Conservation (phyloP, 2,113 vertebrate species). For the Lophius piscatorius region DNA sequence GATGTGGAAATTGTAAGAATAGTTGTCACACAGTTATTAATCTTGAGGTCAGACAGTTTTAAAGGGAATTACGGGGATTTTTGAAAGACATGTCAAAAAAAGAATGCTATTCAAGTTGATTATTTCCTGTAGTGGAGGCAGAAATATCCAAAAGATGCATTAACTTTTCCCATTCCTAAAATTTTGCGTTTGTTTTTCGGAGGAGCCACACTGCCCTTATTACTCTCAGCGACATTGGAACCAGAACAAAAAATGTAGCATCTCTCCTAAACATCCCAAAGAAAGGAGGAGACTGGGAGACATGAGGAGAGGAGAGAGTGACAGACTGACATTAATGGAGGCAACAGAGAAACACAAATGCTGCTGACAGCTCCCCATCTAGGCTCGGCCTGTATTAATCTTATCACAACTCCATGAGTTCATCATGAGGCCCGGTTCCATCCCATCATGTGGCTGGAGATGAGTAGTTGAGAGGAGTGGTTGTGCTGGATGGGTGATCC, state of each 20-base stretch:
- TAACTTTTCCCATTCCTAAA: too few relatives aligned
- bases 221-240: neutral
- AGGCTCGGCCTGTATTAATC: constrained; percentile 60
- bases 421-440: constrained; percentile 63
- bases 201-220: neutral
- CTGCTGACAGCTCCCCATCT: constrained; percentile 33
- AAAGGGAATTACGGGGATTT: too few relatives aligned
- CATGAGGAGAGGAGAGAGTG: constrained; percentile 3
- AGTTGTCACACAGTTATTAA: too few relatives aligned
- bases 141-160: neutral
- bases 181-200: neutral
- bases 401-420: constrained; percentile 64
- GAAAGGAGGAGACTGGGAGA: constrained; percentile 17
- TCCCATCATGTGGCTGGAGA: constrained; percentile 33
- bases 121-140: neutral
- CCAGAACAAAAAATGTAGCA: neutral
- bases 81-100: too few relatives aligned
- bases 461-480: constrained; percentile 48
- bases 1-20: too few relatives aligned
- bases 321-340: constrained; percentile 46
- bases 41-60: too few relatives aligned
- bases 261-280: neutral
- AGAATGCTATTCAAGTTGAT: neutral
- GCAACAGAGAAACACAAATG: constrained; percentile 41
- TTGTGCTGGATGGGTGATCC: constrained; percentile 37